Base-by-base conservation (phyloP, 2,797 vertebrate species). In the Hapalemur alaotrensis region DNA sequence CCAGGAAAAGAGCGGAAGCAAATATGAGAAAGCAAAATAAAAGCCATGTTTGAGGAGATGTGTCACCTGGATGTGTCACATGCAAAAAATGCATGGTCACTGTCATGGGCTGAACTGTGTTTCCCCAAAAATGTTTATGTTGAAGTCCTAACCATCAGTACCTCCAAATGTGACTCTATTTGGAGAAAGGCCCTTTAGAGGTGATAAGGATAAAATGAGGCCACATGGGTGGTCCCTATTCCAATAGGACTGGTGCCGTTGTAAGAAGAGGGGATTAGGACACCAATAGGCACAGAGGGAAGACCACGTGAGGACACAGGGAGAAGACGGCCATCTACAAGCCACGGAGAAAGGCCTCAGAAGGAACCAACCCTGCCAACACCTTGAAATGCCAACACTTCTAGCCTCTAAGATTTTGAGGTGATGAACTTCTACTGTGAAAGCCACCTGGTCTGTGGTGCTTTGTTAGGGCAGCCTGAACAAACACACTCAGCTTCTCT, bases 11-110 rank as follows among this genome's bases (percentile, higher is more conserved):
- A 52, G 50, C 79, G 9, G 35, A 84, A 96, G 86, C 81, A 72
- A 75, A 94, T 89, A 70, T 76, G 95, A 93, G 1, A 82, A 84
- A 93, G 82, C 32, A 80, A 96, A 81, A 73, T 41, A 57, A 86
- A 96, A 89, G 50, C 32, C 57, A 46, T 14, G 4, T 30, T 46
- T 28, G n/a, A 75, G 75, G 9, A 86, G 35, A 52, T 46, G 23
- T 32, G 41, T 79, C 43, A 69, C 52, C 41, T 43, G 28, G 30
- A 32, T 18, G 28, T 48, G 38, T 67, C 65, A 30, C 28, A n/a
- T 38, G 35, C 41, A 69, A 90, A 94, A 46, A 63, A 92, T 61
- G n/a, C 46, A 32, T 4, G 9, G 32, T 76, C 35, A 79, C 32
- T 46, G 23, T 35, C 41, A 32, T 9, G 15, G 72, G 10, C 50